Evolutionary conservation across 92 coral and sea anemone genomes (phyloP), one percentile per base, ranked within the genome.

Genomic region (Parazoanthus atlanticus): DNA sequence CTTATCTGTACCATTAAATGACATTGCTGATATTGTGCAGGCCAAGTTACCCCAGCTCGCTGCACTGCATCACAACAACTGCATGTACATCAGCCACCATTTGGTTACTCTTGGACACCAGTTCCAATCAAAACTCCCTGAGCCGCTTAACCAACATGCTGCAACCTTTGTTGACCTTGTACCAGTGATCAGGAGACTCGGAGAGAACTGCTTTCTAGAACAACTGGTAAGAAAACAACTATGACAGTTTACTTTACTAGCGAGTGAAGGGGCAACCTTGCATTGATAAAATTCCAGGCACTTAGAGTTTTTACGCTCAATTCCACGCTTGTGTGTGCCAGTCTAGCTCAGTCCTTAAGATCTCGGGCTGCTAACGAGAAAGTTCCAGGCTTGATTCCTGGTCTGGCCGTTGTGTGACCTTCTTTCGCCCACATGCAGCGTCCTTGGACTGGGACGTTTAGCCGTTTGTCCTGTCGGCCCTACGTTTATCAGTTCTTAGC

Each of bases 11-110:
- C 28, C 17, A 8, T 61, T 61, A 21, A 61, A 23, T 56, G 25
- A 56, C 23, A 21, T 7, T 17, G 65, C 21, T 56, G 19, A 56
- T 56, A 17, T 61, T 61, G 69, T 61, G 1, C 56, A 97, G 99
- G 82, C 90, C 46, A 94, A 86, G 29, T 82, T 97, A 1, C 98
- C 99, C 1, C 99, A 97, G 89, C 88, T 95, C 61, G 91, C 99
- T 16, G 99, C 99, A 31, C 85, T 97, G 15, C 98, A 97, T 61
- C 98, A 97, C 75, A 97, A 97, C 92, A 97, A 97, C 95, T 97
- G 98, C 69, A 97, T 97, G 99, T 97, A 90, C 75, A 93, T 97
- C 75, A 92, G 98, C 61, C 99, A 97, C 89, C 95, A 94, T 79
- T 95, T 97, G 38, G 93, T 97, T 11, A 97, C 99, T 2, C 90